Evolutionary conservation across 2,888 invertebrate species (phyloP).

Genomic region (Neoscelio sp.): DNA sequence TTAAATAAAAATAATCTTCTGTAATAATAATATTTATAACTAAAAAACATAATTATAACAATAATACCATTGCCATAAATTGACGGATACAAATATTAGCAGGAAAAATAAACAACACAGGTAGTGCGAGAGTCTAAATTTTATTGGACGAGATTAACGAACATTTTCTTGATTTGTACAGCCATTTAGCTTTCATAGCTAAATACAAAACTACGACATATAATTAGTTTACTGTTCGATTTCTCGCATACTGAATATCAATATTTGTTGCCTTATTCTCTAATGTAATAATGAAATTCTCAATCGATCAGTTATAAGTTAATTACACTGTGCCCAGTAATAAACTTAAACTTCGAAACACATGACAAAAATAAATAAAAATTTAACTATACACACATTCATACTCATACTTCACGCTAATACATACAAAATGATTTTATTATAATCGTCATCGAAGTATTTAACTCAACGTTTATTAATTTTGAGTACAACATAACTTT

Average conservation of each 20-base stretch:
- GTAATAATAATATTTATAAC: too few species aligned
- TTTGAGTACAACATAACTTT: too few species aligned
- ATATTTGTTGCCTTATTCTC: conserved; percentile 46
- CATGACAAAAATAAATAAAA: conserved; percentile 43
- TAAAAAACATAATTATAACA: too few species aligned
- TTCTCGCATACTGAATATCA: conserved; percentile 57
- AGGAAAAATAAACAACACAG: conserved; percentile 18
- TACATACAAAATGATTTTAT: conserved; percentile 39
- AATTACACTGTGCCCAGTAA: conserved; percentile 53
- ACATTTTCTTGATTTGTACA: conserved; percentile 63
- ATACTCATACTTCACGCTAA: conserved; percentile 12
- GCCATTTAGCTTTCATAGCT: conserved; percentile 58
- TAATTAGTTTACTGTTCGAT: conserved; percentile 57
- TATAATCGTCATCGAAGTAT: too few species aligned
- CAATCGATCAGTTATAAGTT: conserved; percentile 29
- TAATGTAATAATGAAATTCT: conserved; percentile 30
- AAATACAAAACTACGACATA: conserved; percentile 66
- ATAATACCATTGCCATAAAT: too few species aligned
- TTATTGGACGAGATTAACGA: conserved; percentile 68
- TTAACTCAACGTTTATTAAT: too few species aligned
- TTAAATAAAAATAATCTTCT: too few species aligned
- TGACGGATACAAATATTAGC: too few species aligned
- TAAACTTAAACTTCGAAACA: conserved; percentile 40
- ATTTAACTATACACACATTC: conserved; percentile 41
- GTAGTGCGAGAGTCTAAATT: conserved; percentile 60